These are phyloP conservation scores for Astropecten irregularis DNA, from an alignment of 53 echinoderm and acorn worm species.

Conservation along the genomic window DNA sequence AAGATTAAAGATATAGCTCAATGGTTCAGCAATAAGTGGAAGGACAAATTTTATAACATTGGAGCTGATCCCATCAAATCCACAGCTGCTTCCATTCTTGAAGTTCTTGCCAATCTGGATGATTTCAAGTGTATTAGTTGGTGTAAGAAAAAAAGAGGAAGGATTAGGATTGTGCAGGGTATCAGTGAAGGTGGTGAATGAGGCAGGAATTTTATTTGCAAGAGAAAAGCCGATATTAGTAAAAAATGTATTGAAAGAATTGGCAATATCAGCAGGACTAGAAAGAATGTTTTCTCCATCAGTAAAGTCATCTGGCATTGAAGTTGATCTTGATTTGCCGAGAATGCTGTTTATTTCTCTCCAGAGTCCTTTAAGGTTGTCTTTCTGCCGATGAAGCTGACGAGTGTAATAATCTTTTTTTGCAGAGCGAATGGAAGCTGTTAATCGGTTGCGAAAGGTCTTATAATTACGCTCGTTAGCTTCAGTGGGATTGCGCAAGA, in stretches of 20 bases:
- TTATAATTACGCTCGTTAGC: neutral
- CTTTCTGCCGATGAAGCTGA: neutral
- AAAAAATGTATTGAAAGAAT: constrained; percentile 4
- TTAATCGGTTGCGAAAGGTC: neutral
- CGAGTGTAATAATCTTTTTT: constrained; percentile 8
- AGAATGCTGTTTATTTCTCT: constrained; percentile 6
- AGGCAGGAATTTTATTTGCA: neutral
- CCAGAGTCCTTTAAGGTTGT: neutral
- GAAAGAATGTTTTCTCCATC: neutral
- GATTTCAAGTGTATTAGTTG: neutral
- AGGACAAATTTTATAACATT: neutral
- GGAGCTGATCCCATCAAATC: neutral
- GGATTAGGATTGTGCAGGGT: neutral
- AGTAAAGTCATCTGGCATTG: neutral
- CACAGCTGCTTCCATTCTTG: neutral
- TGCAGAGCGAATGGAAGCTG: neutral
- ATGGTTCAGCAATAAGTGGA: neutral
- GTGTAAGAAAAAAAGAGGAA: neutral
- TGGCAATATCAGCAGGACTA: neutral
- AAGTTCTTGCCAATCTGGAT: neutral
- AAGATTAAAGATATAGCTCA: constrained; percentile 7
- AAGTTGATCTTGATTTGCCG: neutral
- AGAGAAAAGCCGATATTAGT: constrained; percentile 12
- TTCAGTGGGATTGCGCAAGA: constrained; percentile 3
- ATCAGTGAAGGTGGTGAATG: neutral